Evolutionary conservation across 2,113 vertebrate genomes (phyloP).

Genomic region (Channa argus): DNA sequence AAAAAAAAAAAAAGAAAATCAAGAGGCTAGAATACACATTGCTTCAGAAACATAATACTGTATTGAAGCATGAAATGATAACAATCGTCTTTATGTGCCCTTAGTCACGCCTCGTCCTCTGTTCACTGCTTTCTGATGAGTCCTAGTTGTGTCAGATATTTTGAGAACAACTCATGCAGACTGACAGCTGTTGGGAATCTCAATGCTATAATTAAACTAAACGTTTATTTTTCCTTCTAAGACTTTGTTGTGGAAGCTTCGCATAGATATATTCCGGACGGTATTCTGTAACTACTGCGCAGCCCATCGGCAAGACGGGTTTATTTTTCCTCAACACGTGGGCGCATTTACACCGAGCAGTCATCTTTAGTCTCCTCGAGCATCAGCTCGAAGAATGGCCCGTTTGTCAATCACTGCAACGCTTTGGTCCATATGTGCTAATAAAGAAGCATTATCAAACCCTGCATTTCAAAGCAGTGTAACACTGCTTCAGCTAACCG

Average conservation of each 20-base stretch:
- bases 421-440: too few relatives aligned
- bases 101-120: not conserved
- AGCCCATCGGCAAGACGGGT: not conserved
- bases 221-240: not conserved
- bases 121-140: not conserved
- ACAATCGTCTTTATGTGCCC: not conserved
- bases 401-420: too few relatives aligned
- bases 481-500: slow-evolving; percentile 1
- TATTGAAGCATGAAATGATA: not conserved
- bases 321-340: not conserved
- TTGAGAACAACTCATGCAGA: not conserved
- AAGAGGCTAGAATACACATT: not conserved
- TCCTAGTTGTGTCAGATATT: not conserved
- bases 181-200: not conserved
- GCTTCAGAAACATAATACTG: not conserved
- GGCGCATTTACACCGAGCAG: not conserved
- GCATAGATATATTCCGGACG: not conserved
- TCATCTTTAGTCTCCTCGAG: too few relatives aligned
- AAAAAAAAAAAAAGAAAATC: too few relatives aligned
- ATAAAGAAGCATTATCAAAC: too few relatives aligned
- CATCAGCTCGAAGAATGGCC: too few relatives aligned
- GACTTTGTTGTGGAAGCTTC: not conserved
- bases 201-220: not conserved
- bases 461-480: too few relatives aligned
- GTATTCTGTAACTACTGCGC: not conserved